phyloP scores from a whole-genome alignment of 2,113 vertebrate genomes.

The Australoheros scitulus region DNA sequence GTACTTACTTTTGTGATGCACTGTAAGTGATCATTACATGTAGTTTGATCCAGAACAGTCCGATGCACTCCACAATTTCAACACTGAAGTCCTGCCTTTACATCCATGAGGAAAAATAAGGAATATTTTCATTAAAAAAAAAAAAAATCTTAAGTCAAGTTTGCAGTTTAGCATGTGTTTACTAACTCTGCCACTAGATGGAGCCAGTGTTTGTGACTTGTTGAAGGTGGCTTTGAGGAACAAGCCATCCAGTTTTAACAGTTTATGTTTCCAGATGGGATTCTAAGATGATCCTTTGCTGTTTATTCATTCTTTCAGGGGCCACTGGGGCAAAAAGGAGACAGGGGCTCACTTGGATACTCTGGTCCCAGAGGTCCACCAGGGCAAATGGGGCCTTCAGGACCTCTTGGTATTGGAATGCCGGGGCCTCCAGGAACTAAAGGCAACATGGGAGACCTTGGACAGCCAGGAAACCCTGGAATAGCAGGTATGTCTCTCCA shows the following conservation, averaged over 20 bases:
- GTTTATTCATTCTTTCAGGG: constrained; percentile 51
- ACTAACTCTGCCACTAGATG: background rate
- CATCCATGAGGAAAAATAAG: too few relatives aligned
- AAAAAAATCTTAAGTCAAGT: too few relatives aligned
- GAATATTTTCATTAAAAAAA: too few relatives aligned
- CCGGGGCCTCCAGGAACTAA: constrained; percentile 65
- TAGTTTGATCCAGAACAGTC: too few relatives aligned
- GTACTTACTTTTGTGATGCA: too few relatives aligned
- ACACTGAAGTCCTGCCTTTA: too few relatives aligned
- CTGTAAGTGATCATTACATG: too few relatives aligned
- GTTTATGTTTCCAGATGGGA: background rate
- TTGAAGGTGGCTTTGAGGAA: background rate
- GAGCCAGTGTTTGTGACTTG: background rate
- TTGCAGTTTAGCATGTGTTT: background rate
- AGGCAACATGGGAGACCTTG: constrained; percentile 67
- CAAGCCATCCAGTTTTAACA: background rate
- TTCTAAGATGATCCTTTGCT: background rate
- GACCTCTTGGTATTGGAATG: constrained; percentile 59
- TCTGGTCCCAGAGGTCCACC: constrained; percentile 54
- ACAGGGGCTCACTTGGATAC: constrained; percentile 41
- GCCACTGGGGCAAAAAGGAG: constrained; percentile 64
- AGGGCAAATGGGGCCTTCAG: constrained; percentile 69
- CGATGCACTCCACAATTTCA: too few relatives aligned
- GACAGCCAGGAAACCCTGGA: constrained; percentile 68
- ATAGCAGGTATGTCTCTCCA: constrained; percentile 58